Conservation (phyloP, 1,140 invertebrate genomes). For the Heliconius melpomene region DNA sequence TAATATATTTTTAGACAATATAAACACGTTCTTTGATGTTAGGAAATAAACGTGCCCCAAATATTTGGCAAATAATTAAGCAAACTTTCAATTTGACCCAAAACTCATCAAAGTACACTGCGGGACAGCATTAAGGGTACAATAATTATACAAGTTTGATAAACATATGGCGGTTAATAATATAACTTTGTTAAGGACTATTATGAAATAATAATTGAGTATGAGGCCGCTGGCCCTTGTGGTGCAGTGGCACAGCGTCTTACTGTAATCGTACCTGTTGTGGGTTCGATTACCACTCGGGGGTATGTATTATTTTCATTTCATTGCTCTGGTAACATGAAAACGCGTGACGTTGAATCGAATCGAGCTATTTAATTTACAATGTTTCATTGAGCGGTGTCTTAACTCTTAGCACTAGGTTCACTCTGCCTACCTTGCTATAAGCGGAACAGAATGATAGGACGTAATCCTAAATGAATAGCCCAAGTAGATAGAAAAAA, state of each 20-base stretch:
- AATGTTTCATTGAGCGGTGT: too few relatives aligned
- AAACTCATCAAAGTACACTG: slow-evolving; percentile 21
- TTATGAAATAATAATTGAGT: not conserved
- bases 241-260: not conserved
- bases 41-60: slow-evolving; percentile 3
- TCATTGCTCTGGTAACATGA: too few relatives aligned
- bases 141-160: slow-evolving; percentile 15
- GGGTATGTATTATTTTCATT: not conserved
- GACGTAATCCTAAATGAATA: too few relatives aligned
- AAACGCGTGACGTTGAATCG: too few relatives aligned
- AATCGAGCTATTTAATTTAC: too few relatives aligned
- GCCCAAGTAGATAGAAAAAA: too few relatives aligned
- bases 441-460: too few relatives aligned
- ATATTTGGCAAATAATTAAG: slow-evolving; percentile 26
- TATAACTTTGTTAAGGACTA: not conserved
- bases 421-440: too few relatives aligned
- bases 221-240: not conserved
- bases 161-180: slow-evolving; percentile 7
- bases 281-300: not conserved
- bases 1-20: too few relatives aligned
- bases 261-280: not conserved
- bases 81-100: slow-evolving; percentile 22
- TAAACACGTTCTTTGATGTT: not conserved
- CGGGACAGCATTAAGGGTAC: slow-evolving; percentile 23
- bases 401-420: too few relatives aligned